Percentiles rank a stretch among this genome's conserved stretches.
Conservation (phyloP, 2,113 vertebrate genomes). For the Chinchilla lanigera region DNA sequence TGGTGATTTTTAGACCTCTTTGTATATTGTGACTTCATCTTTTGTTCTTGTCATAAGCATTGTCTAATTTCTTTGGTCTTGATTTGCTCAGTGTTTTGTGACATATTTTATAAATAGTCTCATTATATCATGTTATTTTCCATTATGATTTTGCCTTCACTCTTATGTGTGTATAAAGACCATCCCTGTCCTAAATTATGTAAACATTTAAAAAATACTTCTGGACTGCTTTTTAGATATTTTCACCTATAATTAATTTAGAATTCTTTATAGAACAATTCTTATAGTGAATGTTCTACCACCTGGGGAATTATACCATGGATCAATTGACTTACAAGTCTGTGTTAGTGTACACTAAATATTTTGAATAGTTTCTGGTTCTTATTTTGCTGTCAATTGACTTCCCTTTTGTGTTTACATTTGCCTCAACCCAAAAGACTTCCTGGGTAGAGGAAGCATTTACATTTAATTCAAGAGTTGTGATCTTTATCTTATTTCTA, state of each 20-base stretch:
- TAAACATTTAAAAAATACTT: not conserved
- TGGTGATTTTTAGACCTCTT: not conserved
- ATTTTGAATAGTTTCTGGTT: not conserved
- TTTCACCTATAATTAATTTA: conserved; percentile 3
- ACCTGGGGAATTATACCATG: not conserved
- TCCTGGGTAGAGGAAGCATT: not conserved
- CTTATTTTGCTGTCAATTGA: not conserved
- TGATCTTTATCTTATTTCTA: not conserved
- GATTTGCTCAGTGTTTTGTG: not conserved
- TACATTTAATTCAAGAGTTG: not conserved
- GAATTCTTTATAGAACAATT: not conserved
- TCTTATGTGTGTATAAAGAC: not conserved
- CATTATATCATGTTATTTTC: not conserved
- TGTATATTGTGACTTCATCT: not conserved
- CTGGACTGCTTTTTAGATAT: not conserved
- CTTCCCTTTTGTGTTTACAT: not conserved
- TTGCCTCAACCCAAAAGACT: not conserved
- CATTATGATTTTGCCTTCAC: not conserved
- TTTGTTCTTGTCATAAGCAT: not conserved
- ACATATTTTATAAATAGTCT: not conserved
- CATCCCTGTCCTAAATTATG: not conserved
- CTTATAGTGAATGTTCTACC: not conserved
- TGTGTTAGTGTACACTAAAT: not conserved
- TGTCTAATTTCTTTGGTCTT: not conserved
- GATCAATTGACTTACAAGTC: not conserved